Conservation (phyloP, 2,888 invertebrate genomes). For the Plutella xylostella region DNA sequence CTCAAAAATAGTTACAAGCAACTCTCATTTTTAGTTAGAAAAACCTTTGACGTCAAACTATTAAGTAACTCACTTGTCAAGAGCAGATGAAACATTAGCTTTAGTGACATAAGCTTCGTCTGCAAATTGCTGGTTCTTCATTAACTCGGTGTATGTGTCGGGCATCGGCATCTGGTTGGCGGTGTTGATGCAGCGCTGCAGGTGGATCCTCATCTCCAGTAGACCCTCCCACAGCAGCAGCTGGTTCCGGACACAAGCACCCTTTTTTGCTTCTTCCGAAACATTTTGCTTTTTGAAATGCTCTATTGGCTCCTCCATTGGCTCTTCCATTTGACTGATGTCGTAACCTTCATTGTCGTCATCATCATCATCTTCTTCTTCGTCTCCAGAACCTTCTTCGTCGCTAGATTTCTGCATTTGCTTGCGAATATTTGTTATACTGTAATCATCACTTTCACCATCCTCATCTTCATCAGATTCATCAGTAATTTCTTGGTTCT, state of each 20-base stretch:
- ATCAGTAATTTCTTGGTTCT: constrained; percentile 7
- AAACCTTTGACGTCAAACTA: no score
- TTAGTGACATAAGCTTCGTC: constrained; percentile 63
- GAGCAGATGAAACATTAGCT: constrained; percentile 64
- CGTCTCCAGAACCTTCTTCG: constrained; percentile 28
- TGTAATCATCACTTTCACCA: constrained; percentile 25
- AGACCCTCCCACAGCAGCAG: constrained; percentile 85
- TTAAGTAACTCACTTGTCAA: constrained; percentile 74
- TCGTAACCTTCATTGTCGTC: constrained; percentile 48
- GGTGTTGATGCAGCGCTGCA: constrained; percentile 82
- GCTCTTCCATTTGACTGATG: constrained; percentile 54
- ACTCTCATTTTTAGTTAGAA: no score
- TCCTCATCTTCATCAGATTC: constrained; percentile 23
- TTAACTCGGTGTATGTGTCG: constrained; percentile 59
- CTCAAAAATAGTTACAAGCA: no score
- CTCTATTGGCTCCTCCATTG: constrained; percentile 65
- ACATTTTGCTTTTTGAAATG: constrained; percentile 67
- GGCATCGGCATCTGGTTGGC: constrained; percentile 84
- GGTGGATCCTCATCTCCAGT: constrained; percentile 86
- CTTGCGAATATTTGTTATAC: constrained; percentile 20
- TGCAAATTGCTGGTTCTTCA: constrained; percentile 58
- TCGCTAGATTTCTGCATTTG: constrained; percentile 23
- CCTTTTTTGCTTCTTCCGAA: constrained; percentile 73
- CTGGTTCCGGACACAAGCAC: constrained; percentile 77
- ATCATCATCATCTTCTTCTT: constrained; percentile 27